phyloP scores from a whole-genome alignment of 2,797 vertebrate species.

The Prunella strophiata region DNA sequence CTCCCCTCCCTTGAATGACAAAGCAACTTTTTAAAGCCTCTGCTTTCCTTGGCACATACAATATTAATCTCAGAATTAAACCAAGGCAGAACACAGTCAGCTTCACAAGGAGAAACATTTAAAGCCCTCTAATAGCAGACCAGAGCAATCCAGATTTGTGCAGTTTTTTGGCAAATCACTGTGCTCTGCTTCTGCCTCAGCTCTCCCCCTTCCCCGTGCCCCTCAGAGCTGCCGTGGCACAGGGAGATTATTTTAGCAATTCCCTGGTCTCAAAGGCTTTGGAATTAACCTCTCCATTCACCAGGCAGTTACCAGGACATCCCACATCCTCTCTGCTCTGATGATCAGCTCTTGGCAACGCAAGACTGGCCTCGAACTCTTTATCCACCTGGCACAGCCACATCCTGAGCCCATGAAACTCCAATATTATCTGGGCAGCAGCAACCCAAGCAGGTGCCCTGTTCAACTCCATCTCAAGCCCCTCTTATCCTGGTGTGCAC shows the following conservation, averaged over 20 bases:
- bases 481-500: neutral
- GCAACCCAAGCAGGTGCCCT: neutral
- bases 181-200: neutral
- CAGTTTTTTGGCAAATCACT: neutral
- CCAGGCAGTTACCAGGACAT: neutral
- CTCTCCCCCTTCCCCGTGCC: neutral
- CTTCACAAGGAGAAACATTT: neutral
- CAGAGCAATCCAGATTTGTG: neutral
- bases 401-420: rapidly evolving
- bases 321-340: neutral
- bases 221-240: neutral
- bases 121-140: neutral
- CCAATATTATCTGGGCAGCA: neutral
- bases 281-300: neutral
- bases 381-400: neutral
- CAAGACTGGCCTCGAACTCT: neutral
- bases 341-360: neutral
- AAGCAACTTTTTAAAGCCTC: constrained; percentile 16
- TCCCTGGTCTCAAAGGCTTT: neutral
- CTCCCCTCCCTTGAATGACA: neutral
- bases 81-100: constrained; percentile 15
- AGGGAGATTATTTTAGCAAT: constrained; percentile 1
- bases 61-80: constrained; percentile 35
- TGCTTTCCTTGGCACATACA: constrained; percentile 31
- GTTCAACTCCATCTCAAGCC: neutral